Percentiles rank a stretch among this genome's conserved stretches.
Evolutionary conservation across 2,113 vertebrate genomes (phyloP).

Genomic region (Eonycteris spelaea): DNA sequence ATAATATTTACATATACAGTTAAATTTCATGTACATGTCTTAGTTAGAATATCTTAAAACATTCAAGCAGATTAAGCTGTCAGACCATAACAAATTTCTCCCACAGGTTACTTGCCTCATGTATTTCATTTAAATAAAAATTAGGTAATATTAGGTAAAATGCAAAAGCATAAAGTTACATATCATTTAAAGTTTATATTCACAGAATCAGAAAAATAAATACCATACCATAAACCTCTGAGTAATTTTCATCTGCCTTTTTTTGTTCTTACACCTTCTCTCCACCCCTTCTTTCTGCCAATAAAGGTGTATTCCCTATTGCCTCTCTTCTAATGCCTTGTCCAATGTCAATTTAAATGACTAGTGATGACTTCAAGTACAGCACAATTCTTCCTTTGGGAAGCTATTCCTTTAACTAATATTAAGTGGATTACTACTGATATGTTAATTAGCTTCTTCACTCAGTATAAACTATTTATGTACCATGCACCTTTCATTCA

Average conservation of each 20-base stretch:
- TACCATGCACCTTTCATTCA: background rate
- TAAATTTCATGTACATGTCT: constrained; percentile 75
- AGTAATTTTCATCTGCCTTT: background rate
- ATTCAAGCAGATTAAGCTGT: constrained; percentile 71
- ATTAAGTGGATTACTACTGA: background rate
- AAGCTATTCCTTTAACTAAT: constrained; percentile 39
- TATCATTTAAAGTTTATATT: constrained; percentile 1
- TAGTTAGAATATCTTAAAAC: constrained; percentile 69
- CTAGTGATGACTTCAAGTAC: constrained; percentile 12
- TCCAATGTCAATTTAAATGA: constrained; percentile 51
- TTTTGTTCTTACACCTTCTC: background rate
- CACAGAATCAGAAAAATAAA: background rate
- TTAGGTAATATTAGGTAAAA: constrained; percentile 68
- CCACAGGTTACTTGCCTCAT: constrained; percentile 70
- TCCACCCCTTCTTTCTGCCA: background rate
- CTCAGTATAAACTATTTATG: background rate
- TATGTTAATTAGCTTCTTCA: constrained; percentile 30
- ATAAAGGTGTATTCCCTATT: background rate
- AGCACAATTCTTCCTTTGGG: constrained; percentile 39
- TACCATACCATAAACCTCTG: background rate
- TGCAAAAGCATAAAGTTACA: constrained; percentile 67
- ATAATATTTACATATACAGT: constrained; percentile 75
- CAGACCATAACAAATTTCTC: constrained; percentile 76
- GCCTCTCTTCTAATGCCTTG: background rate
- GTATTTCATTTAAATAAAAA: constrained; percentile 77